Percentiles rank a stretch among this genome's conserved stretches.
Evolutionary conservation across 2,797 vertebrate species (phyloP).

Genomic region (Falco peregrinus): DNA sequence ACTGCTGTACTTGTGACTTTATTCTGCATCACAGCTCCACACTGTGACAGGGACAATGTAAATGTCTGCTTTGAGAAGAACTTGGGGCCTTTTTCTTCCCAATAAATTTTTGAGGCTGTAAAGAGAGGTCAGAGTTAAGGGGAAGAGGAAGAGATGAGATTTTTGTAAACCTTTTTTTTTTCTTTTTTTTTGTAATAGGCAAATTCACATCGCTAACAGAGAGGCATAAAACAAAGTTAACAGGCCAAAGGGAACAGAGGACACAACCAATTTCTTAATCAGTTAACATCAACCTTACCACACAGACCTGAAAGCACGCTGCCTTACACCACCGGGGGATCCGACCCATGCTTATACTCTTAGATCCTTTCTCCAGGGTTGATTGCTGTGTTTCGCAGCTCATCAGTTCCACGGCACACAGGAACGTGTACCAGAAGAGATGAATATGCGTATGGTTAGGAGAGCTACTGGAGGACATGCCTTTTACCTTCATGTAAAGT

Average conservation of each 20-base stretch:
- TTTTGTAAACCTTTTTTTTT: background rate
- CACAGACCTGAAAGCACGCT: background rate
- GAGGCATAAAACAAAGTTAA: background rate
- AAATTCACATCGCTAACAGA: background rate
- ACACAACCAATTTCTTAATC: background rate
- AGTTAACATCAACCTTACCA: background rate
- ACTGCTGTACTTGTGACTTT: background rate
- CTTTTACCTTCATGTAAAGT: background rate
- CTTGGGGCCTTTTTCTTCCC: background rate
- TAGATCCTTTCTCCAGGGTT: background rate
- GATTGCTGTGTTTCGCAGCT: background rate
- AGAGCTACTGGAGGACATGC: background rate
- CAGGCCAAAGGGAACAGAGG: background rate
- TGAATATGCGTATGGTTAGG: background rate
- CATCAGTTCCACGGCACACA: background rate
- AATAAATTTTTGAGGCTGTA: background rate
- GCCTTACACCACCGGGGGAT: background rate
- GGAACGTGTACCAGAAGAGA: background rate
- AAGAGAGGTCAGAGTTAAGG: background rate
- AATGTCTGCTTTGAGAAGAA: background rate
- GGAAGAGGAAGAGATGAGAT: background rate
- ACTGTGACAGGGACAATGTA: background rate
- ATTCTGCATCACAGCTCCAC: background rate
- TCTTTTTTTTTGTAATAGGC: background rate
- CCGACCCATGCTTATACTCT: accelerated